phyloP scores from a whole-genome alignment of 2,888 invertebrate genomes.

The Amphipoea oculea region DNA sequence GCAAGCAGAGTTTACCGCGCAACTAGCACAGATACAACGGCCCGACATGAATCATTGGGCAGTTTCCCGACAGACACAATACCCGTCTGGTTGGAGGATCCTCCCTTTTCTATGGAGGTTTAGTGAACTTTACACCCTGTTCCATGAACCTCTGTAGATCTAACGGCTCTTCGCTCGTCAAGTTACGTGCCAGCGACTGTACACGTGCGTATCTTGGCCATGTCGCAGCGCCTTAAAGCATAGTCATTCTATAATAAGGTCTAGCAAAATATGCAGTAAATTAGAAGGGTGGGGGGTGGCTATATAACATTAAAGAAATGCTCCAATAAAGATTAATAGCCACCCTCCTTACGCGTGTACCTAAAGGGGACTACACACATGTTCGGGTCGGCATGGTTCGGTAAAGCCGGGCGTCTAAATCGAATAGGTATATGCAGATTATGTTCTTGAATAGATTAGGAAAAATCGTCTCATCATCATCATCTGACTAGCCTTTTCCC shows the following conservation, averaged over 20 bases:
- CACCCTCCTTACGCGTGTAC: not conserved
- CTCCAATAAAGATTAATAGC: not conserved
- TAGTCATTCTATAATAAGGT: not conserved
- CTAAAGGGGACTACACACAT: not conserved
- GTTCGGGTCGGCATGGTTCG: not conserved
- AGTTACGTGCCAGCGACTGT: too few species aligned
- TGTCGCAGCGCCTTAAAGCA: not conserved
- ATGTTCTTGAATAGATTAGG: not conserved
- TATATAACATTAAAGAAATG: not conserved
- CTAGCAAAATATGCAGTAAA: not conserved
- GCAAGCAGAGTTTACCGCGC: too few species aligned
- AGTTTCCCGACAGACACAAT: too few species aligned
- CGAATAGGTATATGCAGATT: not conserved
- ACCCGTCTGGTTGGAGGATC: too few species aligned
- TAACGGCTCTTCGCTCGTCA: too few species aligned
- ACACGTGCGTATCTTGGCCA: too few species aligned
- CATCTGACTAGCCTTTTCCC: too few species aligned
- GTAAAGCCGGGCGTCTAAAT: not conserved
- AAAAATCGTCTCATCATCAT: not conserved
- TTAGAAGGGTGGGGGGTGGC: not conserved
- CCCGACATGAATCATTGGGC: too few species aligned
- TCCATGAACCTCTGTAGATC: too few species aligned
- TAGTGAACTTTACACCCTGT: too few species aligned
- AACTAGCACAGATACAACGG: too few species aligned
- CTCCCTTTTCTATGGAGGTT: too few species aligned